Base-by-base conservation (phyloP, 2,797 vertebrate genomes). In the Crenichthys baileyi region DNA sequence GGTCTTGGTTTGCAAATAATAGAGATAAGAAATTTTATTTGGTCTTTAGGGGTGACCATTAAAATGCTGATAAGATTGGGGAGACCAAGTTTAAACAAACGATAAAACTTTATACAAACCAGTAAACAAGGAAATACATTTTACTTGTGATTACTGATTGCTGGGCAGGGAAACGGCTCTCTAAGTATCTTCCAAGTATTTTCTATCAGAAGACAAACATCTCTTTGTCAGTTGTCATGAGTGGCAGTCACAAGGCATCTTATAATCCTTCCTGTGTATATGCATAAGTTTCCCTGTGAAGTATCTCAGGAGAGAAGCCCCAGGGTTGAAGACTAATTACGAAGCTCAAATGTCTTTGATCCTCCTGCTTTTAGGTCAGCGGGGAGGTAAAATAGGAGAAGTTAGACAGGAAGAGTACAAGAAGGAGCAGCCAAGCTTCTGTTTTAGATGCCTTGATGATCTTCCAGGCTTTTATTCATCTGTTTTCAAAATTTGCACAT, bases 251-350 rank as follows among this genome's bases (percentile, higher is more conserved):
- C 55, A 16, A 39, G 67, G 46, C 67, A 82, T 87, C 81, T 81
- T 41, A 78, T 79, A 76, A 82, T 68, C 77, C 78, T 91, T 92
- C 90, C 91, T 91, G 87, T 91, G 89, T 93, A 86, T 70, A 67
- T 91, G 89, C 91, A 85, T 70, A 31, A 67, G 65, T 70, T 58
- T 70, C 68, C 55, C 13, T 41, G 20, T 65, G 73, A 74, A 76
- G 75, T 3, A 55, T 29, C 73, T 68, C 79, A 29, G 75, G 78
- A 88, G 48, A 82, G 60, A 65, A 70, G 78, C 81, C 83, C 53
- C 58, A 70, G 74, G 82, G 80, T 70, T 41, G 72, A 77, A 83
- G 77, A 78, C 24, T 80, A 87, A 89, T 85, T 88, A 79, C 18
- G 26, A 72, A 76, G 79, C 60, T 36, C 1, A 44, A 71, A 46